Base-by-base conservation (phyloP, 92 coral and sea anemone genomes). In the Phymanthus crucifer region DNA sequence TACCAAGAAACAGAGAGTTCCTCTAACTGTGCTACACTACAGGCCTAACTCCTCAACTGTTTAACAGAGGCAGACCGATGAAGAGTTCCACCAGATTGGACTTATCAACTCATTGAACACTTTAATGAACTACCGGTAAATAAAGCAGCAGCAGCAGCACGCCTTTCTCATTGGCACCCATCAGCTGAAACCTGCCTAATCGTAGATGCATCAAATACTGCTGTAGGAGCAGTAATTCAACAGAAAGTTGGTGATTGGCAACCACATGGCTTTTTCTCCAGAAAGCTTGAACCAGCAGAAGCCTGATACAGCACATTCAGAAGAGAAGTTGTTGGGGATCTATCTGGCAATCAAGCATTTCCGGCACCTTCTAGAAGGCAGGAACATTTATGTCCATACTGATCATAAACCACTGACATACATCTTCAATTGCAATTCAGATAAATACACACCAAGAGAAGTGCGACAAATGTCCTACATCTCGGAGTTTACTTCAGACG, bases 321-420 rank as follows among this genome's bases (percentile, higher is more conserved):
- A 52, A 83, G 84, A 3, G 87, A 84, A n/a, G 32, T 66, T 79
- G 16, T 21, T 48, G 10, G 57, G 57, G 0, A 48, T 48, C 16
- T 48, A 13, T 21, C 19, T 48, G 16, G 57, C 57, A 21, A 21
- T 48, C n/a, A 48, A 48, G n/a, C 57, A 48, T 21, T 48, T 48
- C 16, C 57, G 57, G 16, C 57, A 48, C 65, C 80, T 88, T 26
- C 61, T 78, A 48, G 91, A 88, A 54, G 88, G 83, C 6, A 78
- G 85, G 3, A 27, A 8, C 43, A 84, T 79, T 54, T 83, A 80
- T 16, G 40, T 83, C 58, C 84, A 79, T 80, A 84, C 86, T 3
- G 88, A 88, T 78, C 88, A 88, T 77, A 84, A 88, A 37, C 88
- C 83, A 14, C 86, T 80, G 0, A 84, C 91, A 40, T 83, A 79